These are phyloP conservation scores for Caenorhabditis japonica DNA, from an alignment of 2,888 invertebrate genomes.

Conservation along the genomic window DNA sequence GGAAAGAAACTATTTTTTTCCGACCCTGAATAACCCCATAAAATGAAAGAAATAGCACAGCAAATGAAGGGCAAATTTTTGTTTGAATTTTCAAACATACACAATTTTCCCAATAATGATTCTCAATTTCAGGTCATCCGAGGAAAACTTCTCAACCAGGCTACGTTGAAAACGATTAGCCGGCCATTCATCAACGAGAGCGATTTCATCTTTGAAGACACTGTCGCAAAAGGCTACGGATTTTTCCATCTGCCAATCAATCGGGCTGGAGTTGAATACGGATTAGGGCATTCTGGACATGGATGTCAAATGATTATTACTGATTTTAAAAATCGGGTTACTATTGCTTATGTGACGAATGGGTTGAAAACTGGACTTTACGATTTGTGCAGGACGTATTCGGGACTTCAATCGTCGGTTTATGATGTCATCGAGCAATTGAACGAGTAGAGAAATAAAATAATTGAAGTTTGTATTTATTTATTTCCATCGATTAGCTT, in stretches of 20 bases:
- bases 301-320: slow-evolving; percentile 65
- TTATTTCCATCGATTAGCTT: slow-evolving; percentile 21
- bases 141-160: slow-evolving; percentile 55
- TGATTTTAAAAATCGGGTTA: slow-evolving; percentile 58
- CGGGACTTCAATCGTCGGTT: slow-evolving; percentile 54
- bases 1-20: too few relatives aligned
- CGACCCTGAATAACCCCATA: too few relatives aligned
- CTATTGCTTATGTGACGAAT: slow-evolving; percentile 64
- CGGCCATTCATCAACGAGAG: slow-evolving; percentile 55
- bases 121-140: slow-evolving; percentile 61
- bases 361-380: slow-evolving; percentile 65
- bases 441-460: slow-evolving; percentile 12
- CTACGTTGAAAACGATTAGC: slow-evolving; percentile 57
- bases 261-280: slow-evolving; percentile 54
- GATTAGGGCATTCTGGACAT: slow-evolving; percentile 67
- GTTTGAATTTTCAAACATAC: too few relatives aligned
- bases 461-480: slow-evolving; percentile 1
- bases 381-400: slow-evolving; percentile 60
- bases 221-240: slow-evolving; percentile 64
- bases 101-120: too few relatives aligned
- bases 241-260: slow-evolving; percentile 61
- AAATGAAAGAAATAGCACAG: slow-evolving; percentile 7
- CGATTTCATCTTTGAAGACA: slow-evolving; percentile 61
- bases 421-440: slow-evolving; percentile 58
- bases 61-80: slow-evolving; percentile 30